Evolutionary conservation across 1,140 invertebrate species (phyloP).

Genomic region (Brachionus manjavacas): DNA sequence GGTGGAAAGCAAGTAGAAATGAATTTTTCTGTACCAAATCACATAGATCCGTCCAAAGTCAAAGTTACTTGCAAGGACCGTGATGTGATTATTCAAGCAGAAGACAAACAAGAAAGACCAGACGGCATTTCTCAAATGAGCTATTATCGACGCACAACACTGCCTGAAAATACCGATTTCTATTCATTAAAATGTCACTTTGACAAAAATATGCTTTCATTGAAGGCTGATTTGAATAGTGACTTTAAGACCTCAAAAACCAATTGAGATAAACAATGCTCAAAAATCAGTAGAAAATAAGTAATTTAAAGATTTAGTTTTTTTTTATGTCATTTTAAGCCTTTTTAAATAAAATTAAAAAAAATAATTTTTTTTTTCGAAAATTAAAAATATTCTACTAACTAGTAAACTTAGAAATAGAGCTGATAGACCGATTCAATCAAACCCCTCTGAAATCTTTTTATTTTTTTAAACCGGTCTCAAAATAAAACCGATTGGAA

Average conservation of each 20-base stretch:
- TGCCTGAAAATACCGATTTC: slow-evolving; percentile 3
- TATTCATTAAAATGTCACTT: background rate
- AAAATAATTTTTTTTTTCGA: no score
- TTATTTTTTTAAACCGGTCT: no score
- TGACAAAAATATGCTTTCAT: background rate
- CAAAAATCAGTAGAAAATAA: slow-evolving; percentile 2
- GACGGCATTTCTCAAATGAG: background rate
- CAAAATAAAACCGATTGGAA: no score
- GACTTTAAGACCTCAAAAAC: background rate
- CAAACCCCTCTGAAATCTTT: no score
- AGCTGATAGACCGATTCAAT: no score
- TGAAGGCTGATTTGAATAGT: background rate
- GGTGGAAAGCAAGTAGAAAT: background rate
- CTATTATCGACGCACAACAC: background rate
- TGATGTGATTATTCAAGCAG: background rate
- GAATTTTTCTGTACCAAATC: background rate
- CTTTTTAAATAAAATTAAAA: no score
- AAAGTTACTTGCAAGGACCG: slow-evolving; percentile 6
- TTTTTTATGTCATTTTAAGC: no score
- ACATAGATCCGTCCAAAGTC: slow-evolving; percentile 13
- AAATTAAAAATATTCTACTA: no score
- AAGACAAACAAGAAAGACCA: slow-evolving; percentile 3
- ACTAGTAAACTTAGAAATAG: no score
- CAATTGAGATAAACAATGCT: background rate
- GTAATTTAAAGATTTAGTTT: background rate